Percentiles rank a stretch among this genome's conserved stretches.
Evolutionary conservation across 1,140 invertebrate species (phyloP).

Genomic region (Drosophila watanabei): DNA sequence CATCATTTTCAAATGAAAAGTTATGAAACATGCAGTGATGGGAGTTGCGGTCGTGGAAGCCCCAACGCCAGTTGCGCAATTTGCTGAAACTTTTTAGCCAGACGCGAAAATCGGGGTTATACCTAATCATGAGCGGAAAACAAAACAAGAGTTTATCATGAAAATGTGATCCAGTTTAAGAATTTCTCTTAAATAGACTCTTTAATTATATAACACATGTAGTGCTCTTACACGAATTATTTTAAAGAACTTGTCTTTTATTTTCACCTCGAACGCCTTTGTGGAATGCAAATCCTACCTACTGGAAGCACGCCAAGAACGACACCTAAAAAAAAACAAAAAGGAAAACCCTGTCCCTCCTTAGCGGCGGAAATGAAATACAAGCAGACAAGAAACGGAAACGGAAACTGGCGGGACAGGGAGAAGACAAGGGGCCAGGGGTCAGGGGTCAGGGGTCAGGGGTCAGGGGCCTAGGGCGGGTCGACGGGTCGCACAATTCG

Average conservation of each 20-base stretch:
- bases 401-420: slow-evolving; percentile 10
- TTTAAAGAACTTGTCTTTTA: background rate
- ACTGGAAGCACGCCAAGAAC: slow-evolving; percentile 54
- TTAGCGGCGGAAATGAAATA: slow-evolving; percentile 74
- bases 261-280: background rate
- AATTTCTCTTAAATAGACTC: background rate
- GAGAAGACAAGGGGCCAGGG: background rate
- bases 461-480: slow-evolving; percentile 2
- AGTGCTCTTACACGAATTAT: no score
- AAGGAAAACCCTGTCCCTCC: slow-evolving; percentile 27
- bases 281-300: slow-evolving; percentile 50
- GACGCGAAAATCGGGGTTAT: background rate
- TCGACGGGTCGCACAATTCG: slow-evolving; percentile 43
- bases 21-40: slow-evolving; percentile 54
- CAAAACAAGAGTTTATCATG: background rate
- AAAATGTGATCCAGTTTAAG: background rate
- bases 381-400: slow-evolving; percentile 49
- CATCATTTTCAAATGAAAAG: slow-evolving; percentile 44
- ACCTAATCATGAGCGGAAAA: slow-evolving; percentile 13
- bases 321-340: background rate
- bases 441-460: background rate
- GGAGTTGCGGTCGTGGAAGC: slow-evolving; percentile 17
- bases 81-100: slow-evolving; percentile 6
- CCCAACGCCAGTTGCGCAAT: slow-evolving; percentile 30
- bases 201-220: no score